Conservation (phyloP, 2,888 invertebrate species). For the Hypsopygia costalis region DNA sequence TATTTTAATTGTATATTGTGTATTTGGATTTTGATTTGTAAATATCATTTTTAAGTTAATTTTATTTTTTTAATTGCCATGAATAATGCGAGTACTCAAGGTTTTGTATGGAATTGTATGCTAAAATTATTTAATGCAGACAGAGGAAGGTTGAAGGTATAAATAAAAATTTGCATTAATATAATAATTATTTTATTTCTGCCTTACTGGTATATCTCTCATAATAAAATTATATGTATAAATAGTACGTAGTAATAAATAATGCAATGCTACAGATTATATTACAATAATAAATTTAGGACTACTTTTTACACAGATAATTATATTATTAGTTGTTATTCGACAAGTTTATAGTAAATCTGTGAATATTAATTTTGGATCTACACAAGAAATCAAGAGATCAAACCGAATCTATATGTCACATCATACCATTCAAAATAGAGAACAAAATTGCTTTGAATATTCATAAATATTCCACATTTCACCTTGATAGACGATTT, state of each 20-base stretch:
- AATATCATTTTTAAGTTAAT: slow-evolving; percentile 75
- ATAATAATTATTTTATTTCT: slow-evolving; percentile 57
- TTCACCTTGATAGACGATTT: too few relatives aligned
- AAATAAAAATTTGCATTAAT: slow-evolving; percentile 74
- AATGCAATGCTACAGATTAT: slow-evolving; percentile 50
- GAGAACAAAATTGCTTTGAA: too few relatives aligned
- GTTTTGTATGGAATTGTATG: slow-evolving; percentile 63
- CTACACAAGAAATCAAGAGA: too few relatives aligned
- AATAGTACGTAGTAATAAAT: slow-evolving; percentile 35
- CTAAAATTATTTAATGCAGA: slow-evolving; percentile 68
- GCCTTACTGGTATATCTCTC: slow-evolving; percentile 2
- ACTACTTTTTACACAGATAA: slow-evolving; percentile 52
- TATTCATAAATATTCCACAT: too few relatives aligned
- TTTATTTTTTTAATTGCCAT: slow-evolving; percentile 70
- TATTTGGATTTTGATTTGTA: slow-evolving; percentile 74
- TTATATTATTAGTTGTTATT: slow-evolving; percentile 1
- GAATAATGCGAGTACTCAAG: slow-evolving; percentile 63
- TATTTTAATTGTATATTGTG: slow-evolving; percentile 77
- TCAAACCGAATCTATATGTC: too few relatives aligned
- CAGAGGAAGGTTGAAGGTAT: slow-evolving; percentile 71
- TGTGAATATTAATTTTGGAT: too few relatives aligned
- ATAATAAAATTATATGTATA: slow-evolving; percentile 14
- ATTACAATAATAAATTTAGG: slow-evolving; percentile 67
- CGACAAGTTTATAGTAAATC: slow-evolving; percentile 10
- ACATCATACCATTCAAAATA: too few relatives aligned